These are phyloP conservation scores for Mungos mungo DNA, from an alignment of 2,113 vertebrate genomes.

Conservation along the genomic window DNA sequence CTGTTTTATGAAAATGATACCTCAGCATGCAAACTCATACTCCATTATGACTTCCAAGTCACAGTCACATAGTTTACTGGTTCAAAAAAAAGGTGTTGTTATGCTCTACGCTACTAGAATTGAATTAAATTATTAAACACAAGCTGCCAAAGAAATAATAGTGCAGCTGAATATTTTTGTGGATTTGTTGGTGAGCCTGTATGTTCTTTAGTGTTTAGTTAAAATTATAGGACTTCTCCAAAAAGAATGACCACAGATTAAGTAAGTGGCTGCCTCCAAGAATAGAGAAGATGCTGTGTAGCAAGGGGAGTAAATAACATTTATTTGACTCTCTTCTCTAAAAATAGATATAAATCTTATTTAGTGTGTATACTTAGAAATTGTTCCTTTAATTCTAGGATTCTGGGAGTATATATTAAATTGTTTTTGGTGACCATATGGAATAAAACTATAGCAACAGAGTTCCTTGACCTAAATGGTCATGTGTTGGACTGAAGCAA, in stretches of 20 bases:
- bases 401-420: not conserved
- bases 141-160: conserved; percentile 80
- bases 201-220: conserved; percentile 27
- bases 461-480: conserved; percentile 37
- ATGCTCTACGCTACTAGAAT: conserved; percentile 75
- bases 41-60: conserved; percentile 76
- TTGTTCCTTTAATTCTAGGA: conserved; percentile 33
- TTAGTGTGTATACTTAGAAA: conserved; percentile 18
- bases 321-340: conserved; percentile 45
- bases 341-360: conserved; percentile 40
- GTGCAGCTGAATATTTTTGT: conserved; percentile 57
- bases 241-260: not conserved
- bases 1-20: conserved; percentile 81
- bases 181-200: conserved; percentile 56
- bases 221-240: conserved; percentile 35
- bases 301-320: conserved; percentile 30
- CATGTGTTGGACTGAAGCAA: not conserved
- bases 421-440: conserved; percentile 27
- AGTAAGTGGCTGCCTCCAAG: not conserved
- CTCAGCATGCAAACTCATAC: conserved; percentile 81
- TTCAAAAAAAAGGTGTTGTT: conserved; percentile 73
- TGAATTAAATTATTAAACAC: conserved; percentile 81
- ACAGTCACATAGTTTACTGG: conserved; percentile 78
- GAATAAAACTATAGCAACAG: conserved; percentile 4
- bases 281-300: conserved; percentile 31